Evolutionary conservation across 2,797 vertebrate species (phyloP).

Genomic region (Liasis olivaceus): DNA sequence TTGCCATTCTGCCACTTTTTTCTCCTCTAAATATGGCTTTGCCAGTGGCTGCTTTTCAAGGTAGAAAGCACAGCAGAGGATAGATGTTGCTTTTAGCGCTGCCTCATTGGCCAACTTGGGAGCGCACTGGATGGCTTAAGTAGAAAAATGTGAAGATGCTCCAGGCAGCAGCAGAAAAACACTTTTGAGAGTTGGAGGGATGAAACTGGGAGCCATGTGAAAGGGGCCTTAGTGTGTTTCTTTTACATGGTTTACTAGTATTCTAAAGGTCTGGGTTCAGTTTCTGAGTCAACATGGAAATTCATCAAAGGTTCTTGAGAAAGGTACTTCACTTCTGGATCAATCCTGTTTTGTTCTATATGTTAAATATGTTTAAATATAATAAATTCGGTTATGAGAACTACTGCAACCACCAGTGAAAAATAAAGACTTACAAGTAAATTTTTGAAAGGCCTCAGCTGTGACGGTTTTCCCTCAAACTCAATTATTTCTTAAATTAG

Average conservation of each 20-base stretch:
- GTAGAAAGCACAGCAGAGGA: not conserved
- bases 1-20: not conserved
- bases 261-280: constrained; percentile 35
- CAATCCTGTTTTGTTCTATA: not conserved
- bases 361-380: not conserved
- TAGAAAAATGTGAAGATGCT: constrained; percentile 4
- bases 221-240: constrained; percentile 36
- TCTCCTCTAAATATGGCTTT: not conserved
- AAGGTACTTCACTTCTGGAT: not conserved
- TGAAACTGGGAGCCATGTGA: constrained; percentile 5
- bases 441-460: not conserved
- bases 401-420: not conserved
- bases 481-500: not conserved
- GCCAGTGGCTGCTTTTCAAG: not conserved
- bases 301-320: not conserved
- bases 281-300: constrained; percentile 20
- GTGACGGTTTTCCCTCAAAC: not conserved
- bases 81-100: not conserved
- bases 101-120: not conserved
- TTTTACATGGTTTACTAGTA: constrained; percentile 33
- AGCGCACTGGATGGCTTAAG: not conserved
- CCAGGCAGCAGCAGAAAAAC: not conserved
- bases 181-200: constrained; percentile 21
- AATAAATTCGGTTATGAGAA: not conserved
- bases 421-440: not conserved